Percentiles rank a stretch among this genome's conserved stretches.
phyloP scores from a whole-genome alignment of 2,888 invertebrate genomes.

The Agriopis aurantiaria region DNA sequence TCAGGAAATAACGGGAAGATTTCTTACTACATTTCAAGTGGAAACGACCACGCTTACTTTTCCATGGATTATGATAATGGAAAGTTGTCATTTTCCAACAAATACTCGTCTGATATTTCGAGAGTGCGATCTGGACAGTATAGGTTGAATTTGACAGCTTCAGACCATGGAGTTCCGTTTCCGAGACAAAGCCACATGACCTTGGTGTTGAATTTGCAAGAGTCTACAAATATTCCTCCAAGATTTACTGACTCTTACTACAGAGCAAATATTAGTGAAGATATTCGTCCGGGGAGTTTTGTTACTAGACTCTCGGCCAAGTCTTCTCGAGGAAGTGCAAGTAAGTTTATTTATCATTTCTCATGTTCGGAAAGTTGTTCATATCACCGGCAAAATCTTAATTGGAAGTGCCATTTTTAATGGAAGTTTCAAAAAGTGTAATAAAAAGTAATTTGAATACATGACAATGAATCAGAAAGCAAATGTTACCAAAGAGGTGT shows the following conservation, averaged over 20 bases:
- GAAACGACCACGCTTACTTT: conserved; percentile 93
- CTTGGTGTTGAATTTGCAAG: conserved; percentile 88
- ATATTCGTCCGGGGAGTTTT: conserved; percentile 90
- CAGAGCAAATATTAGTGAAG: conserved; percentile 92
- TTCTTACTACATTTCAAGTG: conserved; percentile 93
- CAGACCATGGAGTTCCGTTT: conserved; percentile 93
- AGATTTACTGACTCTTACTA: conserved; percentile 92
- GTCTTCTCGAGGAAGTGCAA: conserved; percentile 89
- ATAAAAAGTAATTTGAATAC: too few species aligned
- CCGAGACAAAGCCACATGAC: conserved; percentile 89
- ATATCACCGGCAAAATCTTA: too few species aligned
- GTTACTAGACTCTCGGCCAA: conserved; percentile 93
- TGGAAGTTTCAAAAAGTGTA: too few species aligned
- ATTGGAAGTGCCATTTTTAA: too few species aligned
- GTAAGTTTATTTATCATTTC: conserved; percentile 72
- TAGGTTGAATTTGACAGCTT: conserved; percentile 93
- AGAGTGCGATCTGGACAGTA: conserved; percentile 80
- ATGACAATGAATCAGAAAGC: too few species aligned
- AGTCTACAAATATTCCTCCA: conserved; percentile 93
- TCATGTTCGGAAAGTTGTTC: too few species aligned
- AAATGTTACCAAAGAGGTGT: too few species aligned
- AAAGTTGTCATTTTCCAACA: conserved; percentile 89
- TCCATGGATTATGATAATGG: conserved; percentile 93
- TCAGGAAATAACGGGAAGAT: conserved; percentile 95
- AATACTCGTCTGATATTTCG: conserved; percentile 70